Evolutionary conservation across 1,140 invertebrate genomes (phyloP).

Genomic region (Solenopsis fugax): DNA sequence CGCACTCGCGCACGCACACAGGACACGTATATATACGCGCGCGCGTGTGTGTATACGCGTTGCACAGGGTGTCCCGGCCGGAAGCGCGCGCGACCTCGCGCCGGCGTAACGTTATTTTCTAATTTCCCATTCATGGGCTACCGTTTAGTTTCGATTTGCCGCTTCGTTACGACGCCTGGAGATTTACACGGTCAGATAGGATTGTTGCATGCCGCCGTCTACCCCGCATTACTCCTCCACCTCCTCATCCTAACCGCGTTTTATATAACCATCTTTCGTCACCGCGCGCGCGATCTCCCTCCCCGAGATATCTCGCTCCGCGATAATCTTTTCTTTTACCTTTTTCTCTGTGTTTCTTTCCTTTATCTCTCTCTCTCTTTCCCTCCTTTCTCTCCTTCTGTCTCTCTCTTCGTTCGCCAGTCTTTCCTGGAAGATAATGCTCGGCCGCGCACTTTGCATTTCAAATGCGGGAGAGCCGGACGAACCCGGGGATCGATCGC

Average conservation of each 20-base stretch:
- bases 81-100: conserved; percentile 78
- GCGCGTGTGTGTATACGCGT: background rate
- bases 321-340: conserved; percentile 68
- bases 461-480: conserved; percentile 78
- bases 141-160: conserved; percentile 85
- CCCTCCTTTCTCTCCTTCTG: conserved; percentile 16
- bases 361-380: conserved; percentile 64
- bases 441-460: conserved; percentile 80
- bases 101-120: conserved; percentile 82
- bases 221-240: conserved; percentile 6
- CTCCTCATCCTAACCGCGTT: conserved; percentile 54
- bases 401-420: conserved; percentile 31
- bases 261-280: conserved; percentile 84
- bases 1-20: conserved; percentile 29
- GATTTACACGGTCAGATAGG: conserved; percentile 84
- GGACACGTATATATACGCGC: too few relatives aligned
- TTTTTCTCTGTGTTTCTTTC: conserved; percentile 53
- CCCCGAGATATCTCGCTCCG: conserved; percentile 66
- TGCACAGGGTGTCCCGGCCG: conserved; percentile 75
- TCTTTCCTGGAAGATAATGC: conserved; percentile 79
- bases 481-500: conserved; percentile 76
- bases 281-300: conserved; percentile 73
- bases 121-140: conserved; percentile 83
- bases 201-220: conserved; percentile 79
- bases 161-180: conserved; percentile 82